A percentile compares a stretch with the other conserved stretches of the same genome.
phyloP scores from a whole-genome alignment of 2,888 invertebrate species.

The Cataglyphis altisquamis region DNA sequence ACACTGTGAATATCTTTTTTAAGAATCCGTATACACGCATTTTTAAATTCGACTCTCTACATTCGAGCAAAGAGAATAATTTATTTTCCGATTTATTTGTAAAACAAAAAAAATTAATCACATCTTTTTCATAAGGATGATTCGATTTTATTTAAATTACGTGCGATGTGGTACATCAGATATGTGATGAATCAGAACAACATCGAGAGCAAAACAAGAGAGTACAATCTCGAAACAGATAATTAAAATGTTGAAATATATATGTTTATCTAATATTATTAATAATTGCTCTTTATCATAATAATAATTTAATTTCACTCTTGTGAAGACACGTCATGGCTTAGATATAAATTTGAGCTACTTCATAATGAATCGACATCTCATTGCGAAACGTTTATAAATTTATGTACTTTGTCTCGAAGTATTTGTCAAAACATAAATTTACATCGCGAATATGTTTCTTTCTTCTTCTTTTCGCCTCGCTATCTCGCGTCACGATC shows the following conservation, averaged over 20 bases:
- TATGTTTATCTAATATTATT: conserved; percentile 12
- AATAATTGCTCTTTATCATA: neutral
- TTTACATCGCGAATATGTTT: conserved; percentile 18
- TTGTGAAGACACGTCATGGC: neutral
- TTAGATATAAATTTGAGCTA: neutral
- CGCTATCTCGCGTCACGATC: neutral
- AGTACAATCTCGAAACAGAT: neutral
- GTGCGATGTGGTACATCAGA: conserved; percentile 6
- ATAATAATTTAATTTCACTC: neutral
- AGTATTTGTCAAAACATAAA: conserved; percentile 19
- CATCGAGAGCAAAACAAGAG: neutral
- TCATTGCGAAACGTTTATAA: neutral
- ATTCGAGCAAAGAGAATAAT: neutral
- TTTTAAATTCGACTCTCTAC: neutral
- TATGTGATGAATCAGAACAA: conserved; percentile 29
- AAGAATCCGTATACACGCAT: neutral
- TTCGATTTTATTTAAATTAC: conserved; percentile 24
- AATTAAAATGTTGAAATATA: neutral
- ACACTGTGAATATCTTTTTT: neutral
- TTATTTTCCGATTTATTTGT: neutral
- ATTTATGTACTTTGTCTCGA: neutral
- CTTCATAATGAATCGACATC: conserved; percentile 29
- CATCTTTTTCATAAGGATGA: neutral
- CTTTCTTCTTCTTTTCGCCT: neutral
- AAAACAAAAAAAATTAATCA: conserved; percentile 5